Evolutionary conservation across 2,888 invertebrate species (phyloP), one percentile per base, ranked within the genome.

Genomic region (Gandaritis pyraliata): DNA sequence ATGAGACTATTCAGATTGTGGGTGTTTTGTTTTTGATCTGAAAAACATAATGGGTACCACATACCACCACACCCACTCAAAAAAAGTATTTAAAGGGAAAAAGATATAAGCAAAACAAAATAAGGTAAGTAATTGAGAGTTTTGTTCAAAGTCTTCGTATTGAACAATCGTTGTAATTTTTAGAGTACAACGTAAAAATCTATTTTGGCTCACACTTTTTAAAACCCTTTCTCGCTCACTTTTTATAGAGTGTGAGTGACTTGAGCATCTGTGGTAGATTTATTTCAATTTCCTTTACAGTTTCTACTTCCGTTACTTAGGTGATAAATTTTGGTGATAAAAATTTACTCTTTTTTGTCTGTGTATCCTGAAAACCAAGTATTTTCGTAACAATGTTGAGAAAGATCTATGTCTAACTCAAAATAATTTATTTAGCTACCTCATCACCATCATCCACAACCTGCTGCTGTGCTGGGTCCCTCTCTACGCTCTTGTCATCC

Each of bases 221-320:
- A 86, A 85, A 87, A 85, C 87, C 85, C 81, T 84, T 86, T 85
- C 80, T 78, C 76, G 64, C 75, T 73, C 77, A 80, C 79, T 86
- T 86, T 89, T 89, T 87, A 90, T 82, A 79, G 82, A 75, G 23
- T 23, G 81, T 82, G 83, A 88, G 86, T 87, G 89, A 88, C 82
- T 89, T 65, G 77, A 84, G 85, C 89, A 89, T 90, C 88, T 89
- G 90, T 78, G 86, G 89, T 86, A 80, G 85, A 88, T 88, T 86
- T 87, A 85, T 86, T 88, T 86, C 85, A 79, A 88, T 90, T 88
- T 87, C 89, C 86, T 87, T 83, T 82, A 84, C 87, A 84, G 81
- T 83, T 82, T 77, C 72, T 76, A 84, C 89, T 88, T 90, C 89
- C 90, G 87, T 82, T 85, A 81, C 81, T 77, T 73, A 66, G 74